phyloP scores from a whole-genome alignment of 2,113 vertebrate genomes.

The Zosterops borbonicus region DNA sequence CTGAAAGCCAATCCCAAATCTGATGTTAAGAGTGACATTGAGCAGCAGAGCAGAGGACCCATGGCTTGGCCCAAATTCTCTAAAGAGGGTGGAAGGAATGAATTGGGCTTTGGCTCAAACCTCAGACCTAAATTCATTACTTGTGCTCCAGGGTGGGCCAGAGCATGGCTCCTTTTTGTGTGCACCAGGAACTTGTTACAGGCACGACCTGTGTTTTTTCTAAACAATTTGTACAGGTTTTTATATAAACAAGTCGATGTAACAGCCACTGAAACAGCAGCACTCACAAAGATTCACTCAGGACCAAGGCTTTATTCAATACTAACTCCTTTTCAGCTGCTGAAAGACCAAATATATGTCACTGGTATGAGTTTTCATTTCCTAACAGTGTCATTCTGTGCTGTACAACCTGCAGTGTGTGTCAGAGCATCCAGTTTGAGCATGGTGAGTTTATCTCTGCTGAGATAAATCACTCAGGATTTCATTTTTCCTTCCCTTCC shows the following conservation, averaged over 20 bases:
- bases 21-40: neutral
- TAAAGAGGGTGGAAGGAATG: neutral
- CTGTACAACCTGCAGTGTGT: rapidly evolving
- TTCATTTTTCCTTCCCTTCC: neutral
- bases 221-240: neutral
- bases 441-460: neutral
- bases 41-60: neutral
- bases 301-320: neutral
- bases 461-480: neutral
- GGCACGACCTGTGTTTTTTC: rapidly evolving
- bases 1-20: neutral
- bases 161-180: neutral
- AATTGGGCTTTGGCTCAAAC: neutral
- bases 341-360: neutral
- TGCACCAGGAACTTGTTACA: neutral
- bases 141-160: neutral
- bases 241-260: rapidly evolving
- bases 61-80: neutral
- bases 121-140: neutral
- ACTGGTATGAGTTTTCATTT: neutral
- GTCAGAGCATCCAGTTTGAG: neutral
- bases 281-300: neutral
- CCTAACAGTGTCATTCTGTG: neutral
- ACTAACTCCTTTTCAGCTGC: neutral
- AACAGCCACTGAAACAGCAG: neutral